Evolutionary conservation across 2,797 vertebrate species (phyloP).

Genomic region (Phoxinus dragarum): DNA sequence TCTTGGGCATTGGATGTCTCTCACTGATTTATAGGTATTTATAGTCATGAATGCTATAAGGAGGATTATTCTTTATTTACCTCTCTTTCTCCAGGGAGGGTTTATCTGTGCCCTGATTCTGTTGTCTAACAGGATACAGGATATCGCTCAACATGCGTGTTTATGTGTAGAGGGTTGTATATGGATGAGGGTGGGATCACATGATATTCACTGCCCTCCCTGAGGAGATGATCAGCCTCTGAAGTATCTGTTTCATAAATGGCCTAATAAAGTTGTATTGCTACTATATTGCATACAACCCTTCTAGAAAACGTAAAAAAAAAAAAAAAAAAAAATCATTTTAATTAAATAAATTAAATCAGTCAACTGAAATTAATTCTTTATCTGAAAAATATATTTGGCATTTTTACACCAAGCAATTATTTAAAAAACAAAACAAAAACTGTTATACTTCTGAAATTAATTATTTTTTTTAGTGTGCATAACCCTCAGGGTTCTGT

Average conservation of each 20-base stretch:
- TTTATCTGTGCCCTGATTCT: slow-evolving; percentile 34
- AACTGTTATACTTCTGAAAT: too few relatives aligned
- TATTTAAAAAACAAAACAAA: too few relatives aligned
- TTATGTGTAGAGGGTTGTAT: slow-evolving; percentile 1
- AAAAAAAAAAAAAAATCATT: too few relatives aligned
- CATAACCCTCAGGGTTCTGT: too few relatives aligned
- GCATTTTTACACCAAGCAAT: too few relatives aligned
- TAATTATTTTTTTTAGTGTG: too few relatives aligned
- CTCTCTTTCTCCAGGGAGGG: slow-evolving; percentile 9
- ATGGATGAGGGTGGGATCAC: not conserved
- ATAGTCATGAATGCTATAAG: not conserved
- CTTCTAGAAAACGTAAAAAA: not conserved
- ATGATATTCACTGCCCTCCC: not conserved
- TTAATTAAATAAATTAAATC: not conserved
- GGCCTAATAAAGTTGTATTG: not conserved
- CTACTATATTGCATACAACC: not conserved
- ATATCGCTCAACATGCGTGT: not conserved
- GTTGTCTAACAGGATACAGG: not conserved
- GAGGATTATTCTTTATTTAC: not conserved
- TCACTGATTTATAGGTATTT: slow-evolving; percentile 21
- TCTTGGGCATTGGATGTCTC: not conserved
- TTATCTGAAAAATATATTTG: too few relatives aligned
- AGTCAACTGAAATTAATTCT: too few relatives aligned
- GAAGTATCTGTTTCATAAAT: not conserved
- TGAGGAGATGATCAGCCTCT: not conserved